Evolutionary conservation across 2,888 invertebrate genomes (phyloP).

Genomic region (Macaria liturata): DNA sequence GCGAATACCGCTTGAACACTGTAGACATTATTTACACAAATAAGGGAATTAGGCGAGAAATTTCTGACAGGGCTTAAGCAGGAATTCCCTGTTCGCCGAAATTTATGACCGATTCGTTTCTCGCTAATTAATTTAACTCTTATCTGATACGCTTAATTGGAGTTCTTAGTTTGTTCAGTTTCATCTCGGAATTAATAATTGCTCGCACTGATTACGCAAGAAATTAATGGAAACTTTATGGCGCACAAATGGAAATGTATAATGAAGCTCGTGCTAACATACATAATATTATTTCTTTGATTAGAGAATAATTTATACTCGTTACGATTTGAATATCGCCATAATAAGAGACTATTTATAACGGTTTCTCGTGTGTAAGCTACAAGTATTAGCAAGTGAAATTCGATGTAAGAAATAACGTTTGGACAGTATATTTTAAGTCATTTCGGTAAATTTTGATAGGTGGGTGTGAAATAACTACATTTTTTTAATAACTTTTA

Average conservation of each 20-base stretch:
- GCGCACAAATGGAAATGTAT: no score
- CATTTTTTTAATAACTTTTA: no score
- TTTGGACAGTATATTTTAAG: no score
- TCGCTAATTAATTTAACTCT: constrained; percentile 69
- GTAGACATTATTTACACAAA: constrained; percentile 44
- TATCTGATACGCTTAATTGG: constrained; percentile 65
- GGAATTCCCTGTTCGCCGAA: constrained; percentile 40
- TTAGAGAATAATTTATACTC: constrained; percentile 2
- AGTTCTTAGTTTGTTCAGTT: constrained; percentile 56
- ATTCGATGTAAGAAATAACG: no score
- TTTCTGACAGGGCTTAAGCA: constrained; percentile 48
- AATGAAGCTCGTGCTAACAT: no score
- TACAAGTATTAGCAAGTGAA: no score
- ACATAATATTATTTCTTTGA: no score
- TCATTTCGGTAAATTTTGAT: no score
- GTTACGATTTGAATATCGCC: constrained; percentile 9
- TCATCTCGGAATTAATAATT: constrained; percentile 51
- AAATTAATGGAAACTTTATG: constrained; percentile 31
- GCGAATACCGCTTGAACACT: constrained; percentile 33
- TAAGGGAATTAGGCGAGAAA: constrained; percentile 40
- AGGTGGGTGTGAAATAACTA: no score
- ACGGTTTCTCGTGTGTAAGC: no score
- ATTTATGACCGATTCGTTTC: constrained; percentile 63
- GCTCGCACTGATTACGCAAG: constrained; percentile 33
- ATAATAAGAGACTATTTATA: no score